Conservation (phyloP, 1,140 invertebrate species). For the Scaptomyza montana region DNA sequence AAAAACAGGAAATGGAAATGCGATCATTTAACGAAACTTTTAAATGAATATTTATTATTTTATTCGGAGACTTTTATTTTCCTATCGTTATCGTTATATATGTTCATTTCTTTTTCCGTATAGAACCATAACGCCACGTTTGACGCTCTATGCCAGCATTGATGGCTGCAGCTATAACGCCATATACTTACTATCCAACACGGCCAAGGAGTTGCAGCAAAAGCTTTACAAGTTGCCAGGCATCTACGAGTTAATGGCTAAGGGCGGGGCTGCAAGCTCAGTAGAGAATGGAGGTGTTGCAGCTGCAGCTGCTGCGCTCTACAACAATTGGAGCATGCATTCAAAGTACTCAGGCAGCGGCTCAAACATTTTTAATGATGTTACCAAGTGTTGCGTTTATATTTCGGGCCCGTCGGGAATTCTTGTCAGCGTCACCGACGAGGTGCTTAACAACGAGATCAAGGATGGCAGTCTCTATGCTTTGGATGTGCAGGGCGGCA, state of each 20-base stretch:
- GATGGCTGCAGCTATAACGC: conserved; percentile 89
- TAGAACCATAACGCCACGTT: conserved; percentile 89
- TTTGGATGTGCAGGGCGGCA: conserved; percentile 85
- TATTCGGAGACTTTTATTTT: too few relatives aligned
- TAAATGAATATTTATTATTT: too few relatives aligned
- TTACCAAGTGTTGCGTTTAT: conserved; percentile 84
- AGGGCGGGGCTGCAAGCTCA: conserved; percentile 42
- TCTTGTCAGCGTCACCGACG: conserved; percentile 90
- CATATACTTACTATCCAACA: conserved; percentile 89
- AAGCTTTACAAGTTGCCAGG: conserved; percentile 86
- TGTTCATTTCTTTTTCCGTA: not conserved
- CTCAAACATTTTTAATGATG: conserved; percentile 81
- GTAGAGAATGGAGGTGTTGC: conserved; percentile 55
- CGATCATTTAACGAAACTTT: too few relatives aligned
- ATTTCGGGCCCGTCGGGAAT: conserved; percentile 90
- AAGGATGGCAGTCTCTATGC: conserved; percentile 87
- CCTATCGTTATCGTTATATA: too few relatives aligned
- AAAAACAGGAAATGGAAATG: too few relatives aligned
- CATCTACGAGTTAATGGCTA: conserved; percentile 78
- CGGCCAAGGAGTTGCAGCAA: conserved; percentile 87
- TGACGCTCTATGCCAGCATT: conserved; percentile 91
- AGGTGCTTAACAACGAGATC: conserved; percentile 87
- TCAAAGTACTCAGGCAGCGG: conserved; percentile 83
- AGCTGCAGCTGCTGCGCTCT: conserved; percentile 46
- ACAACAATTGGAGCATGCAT: conserved; percentile 78